phyloP scores from a whole-genome alignment of 2,797 vertebrate species.

The Pampus argenteus region DNA sequence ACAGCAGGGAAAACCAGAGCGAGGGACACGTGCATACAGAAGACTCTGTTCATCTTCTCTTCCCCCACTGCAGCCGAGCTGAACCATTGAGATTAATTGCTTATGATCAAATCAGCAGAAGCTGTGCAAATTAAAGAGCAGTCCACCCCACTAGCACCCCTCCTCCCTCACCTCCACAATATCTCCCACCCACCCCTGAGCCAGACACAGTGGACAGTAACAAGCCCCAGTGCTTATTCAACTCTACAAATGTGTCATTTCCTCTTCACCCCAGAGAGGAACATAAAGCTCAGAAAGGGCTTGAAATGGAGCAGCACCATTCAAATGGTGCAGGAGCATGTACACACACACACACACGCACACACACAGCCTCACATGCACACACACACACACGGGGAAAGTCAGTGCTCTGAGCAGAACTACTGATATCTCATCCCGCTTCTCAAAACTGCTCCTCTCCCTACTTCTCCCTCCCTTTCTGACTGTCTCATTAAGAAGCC shows the following conservation, averaged over 20 bases:
- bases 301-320: slow-evolving; percentile 65
- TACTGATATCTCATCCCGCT: slow-evolving; percentile 63
- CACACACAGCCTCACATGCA: slow-evolving; percentile 6
- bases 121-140: slow-evolving; percentile 81
- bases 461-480: slow-evolving; percentile 46
- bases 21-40: slow-evolving; percentile 37
- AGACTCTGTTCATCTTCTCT: slow-evolving; percentile 56
- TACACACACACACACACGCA: slow-evolving; percentile 6
- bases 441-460: slow-evolving; percentile 60
- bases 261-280: slow-evolving; percentile 74
- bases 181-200: slow-evolving; percentile 38
- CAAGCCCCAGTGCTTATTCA: slow-evolving; percentile 71
- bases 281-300: slow-evolving; percentile 62
- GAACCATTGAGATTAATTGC: slow-evolving; percentile 85
- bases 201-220: slow-evolving; percentile 69
- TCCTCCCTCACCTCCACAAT: slow-evolving; percentile 50
- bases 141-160: slow-evolving; percentile 17
- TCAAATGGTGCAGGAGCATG: slow-evolving; percentile 40
- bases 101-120: slow-evolving; percentile 86
- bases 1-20: slow-evolving; percentile 44
- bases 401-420: slow-evolving; percentile 62
- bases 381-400: slow-evolving; percentile 22
- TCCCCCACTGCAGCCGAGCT: slow-evolving; percentile 58
- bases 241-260: slow-evolving; percentile 82
- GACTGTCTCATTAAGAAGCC: slow-evolving; percentile 77